phyloP scores from a whole-genome alignment of 2,113 vertebrate species.

The Perca flavescens region DNA sequence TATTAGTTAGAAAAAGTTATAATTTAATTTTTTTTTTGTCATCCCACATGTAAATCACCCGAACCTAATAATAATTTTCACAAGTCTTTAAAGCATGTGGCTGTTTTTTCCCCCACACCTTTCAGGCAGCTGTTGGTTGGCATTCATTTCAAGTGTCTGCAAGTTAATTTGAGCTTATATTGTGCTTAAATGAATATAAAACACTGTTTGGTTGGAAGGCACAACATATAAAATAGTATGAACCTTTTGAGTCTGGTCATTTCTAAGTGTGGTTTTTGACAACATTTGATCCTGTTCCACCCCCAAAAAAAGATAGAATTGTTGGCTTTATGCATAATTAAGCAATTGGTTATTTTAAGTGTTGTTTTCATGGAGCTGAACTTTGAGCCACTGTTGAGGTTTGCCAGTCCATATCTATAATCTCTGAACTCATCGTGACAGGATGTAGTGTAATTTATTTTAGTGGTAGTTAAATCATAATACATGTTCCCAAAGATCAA shows the following conservation, averaged over 20 bases:
- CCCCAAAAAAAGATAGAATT: not conserved
- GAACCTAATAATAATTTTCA: not conserved
- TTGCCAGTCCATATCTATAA: constrained; percentile 11
- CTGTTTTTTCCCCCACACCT: not conserved
- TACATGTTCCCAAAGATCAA: not conserved
- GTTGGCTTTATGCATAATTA: not conserved
- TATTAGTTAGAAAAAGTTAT: not conserved
- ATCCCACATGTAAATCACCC: not conserved
- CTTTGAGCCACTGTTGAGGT: constrained; percentile 37
- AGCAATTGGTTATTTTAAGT: not conserved
- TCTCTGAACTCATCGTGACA: not conserved
- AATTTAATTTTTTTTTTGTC: not conserved
- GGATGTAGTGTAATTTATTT: not conserved
- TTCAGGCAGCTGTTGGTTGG: not conserved
- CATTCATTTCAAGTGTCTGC: not conserved
- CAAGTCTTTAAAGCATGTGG: not conserved
- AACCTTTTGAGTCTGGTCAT: not conserved
- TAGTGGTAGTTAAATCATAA: not conserved
- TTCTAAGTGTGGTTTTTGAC: not conserved
- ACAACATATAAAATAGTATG: not conserved
- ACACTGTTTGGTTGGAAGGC: not conserved
- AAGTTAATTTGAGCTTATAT: not conserved
- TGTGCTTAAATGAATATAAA: not conserved
- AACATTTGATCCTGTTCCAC: not conserved
- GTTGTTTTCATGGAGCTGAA: constrained; percentile 6